phyloP scores from a whole-genome alignment of 2,888 invertebrate genomes.

The Tribolium freemani region DNA sequence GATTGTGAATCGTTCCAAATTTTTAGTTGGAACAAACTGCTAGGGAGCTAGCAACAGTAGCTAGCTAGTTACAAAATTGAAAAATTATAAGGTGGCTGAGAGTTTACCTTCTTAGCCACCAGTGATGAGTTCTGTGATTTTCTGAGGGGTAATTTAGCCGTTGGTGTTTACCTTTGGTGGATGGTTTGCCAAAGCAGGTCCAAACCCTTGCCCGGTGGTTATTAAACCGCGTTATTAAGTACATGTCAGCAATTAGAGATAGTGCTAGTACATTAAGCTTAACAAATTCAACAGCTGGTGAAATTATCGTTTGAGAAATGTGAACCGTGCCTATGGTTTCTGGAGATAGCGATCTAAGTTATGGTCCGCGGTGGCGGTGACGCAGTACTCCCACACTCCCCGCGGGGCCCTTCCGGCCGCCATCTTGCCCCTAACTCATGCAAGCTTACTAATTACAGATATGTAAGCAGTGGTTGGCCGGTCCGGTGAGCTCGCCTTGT shows the following conservation, averaged over 20 bases:
- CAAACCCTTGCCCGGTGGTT: constrained; percentile 55
- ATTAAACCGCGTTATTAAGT: constrained; percentile 63
- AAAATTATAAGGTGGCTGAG: too few species aligned
- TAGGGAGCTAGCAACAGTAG: too few species aligned
- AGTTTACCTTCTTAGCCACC: too few species aligned
- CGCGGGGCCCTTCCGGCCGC: constrained; percentile 66
- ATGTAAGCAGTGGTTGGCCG: constrained; percentile 48
- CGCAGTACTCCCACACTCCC: constrained; percentile 67
- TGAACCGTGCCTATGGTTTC: constrained; percentile 64
- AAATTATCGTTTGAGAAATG: constrained; percentile 65
- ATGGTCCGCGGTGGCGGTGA: constrained; percentile 64
- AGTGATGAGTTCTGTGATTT: too few species aligned
- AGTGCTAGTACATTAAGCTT: constrained; percentile 59
- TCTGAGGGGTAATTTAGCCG: not conserved
- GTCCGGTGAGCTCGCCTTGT: constrained; percentile 52
- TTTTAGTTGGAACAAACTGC: too few species aligned
- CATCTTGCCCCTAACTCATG: constrained; percentile 63
- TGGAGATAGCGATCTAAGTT: constrained; percentile 66
- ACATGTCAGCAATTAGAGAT: constrained; percentile 63
- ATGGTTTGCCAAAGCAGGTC: constrained; percentile 63
- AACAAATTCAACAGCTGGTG: constrained; percentile 67
- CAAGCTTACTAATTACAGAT: constrained; percentile 50
- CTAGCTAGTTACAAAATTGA: too few species aligned
- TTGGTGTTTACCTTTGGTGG: not conserved
- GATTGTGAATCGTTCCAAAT: too few species aligned